A percentile compares a stretch with the other conserved stretches of the same genome.
Conservation (phyloP, 2,888 invertebrate genomes). For the Bombylius discolor region DNA sequence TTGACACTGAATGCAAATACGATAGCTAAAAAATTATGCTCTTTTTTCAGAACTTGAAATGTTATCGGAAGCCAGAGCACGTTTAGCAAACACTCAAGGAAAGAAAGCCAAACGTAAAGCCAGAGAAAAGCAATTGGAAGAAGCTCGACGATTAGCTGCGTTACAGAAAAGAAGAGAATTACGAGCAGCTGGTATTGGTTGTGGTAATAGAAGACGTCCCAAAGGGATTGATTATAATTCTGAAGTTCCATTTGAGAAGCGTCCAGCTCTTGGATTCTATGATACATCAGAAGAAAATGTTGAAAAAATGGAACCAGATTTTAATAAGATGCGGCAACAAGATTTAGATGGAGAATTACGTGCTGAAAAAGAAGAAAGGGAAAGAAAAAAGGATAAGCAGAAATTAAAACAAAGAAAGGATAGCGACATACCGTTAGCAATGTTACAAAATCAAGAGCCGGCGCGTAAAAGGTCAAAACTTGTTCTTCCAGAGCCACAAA, state of each 20-base stretch:
- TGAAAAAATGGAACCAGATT: conserved; percentile 82
- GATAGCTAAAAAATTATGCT: background rate
- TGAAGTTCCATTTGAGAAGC: conserved; percentile 96
- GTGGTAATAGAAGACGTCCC: conserved; percentile 40
- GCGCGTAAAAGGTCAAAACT: conserved; percentile 87
- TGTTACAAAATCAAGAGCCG: conserved; percentile 79
- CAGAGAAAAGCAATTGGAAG: conserved; percentile 95
- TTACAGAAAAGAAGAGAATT: conserved; percentile 95
- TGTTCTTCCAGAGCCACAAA: conserved; percentile 92
- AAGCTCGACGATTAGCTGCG: conserved; percentile 90
- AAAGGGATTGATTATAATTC: conserved; percentile 93
- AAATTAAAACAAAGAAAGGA: conserved; percentile 92
- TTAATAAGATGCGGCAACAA: conserved; percentile 78
- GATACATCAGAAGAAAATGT: conserved; percentile 83
- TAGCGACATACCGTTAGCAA: conserved; percentile 84
- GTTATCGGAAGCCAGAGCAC: conserved; percentile 96
- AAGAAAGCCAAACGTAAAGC: conserved; percentile 86
- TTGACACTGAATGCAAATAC: background rate
- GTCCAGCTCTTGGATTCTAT: conserved; percentile 84
- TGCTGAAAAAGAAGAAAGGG: conserved; percentile 83
- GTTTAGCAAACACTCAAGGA: conserved; percentile 98
- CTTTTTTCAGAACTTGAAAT: conserved; percentile 77
- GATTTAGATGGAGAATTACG: conserved; percentile 85
- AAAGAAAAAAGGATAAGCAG: conserved; percentile 88
- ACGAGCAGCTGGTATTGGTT: conserved; percentile 85